Conservation (phyloP, 2,888 invertebrate species). For the Dryocosmus kuriphilus region DNA sequence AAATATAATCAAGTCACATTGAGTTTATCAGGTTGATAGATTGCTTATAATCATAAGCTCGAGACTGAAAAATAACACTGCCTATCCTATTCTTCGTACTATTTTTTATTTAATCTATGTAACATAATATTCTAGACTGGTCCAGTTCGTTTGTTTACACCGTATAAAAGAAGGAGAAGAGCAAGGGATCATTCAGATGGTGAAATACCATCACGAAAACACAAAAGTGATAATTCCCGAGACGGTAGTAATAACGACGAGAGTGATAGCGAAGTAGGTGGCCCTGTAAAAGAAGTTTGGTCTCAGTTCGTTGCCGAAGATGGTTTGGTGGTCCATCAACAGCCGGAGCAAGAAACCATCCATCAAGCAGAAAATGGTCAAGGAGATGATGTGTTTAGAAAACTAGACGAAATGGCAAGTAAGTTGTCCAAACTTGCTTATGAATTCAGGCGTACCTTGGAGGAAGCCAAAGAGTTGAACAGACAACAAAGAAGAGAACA, state of each 20-base stretch:
- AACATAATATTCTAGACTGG: slow-evolving; percentile 82
- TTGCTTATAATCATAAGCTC: slow-evolving; percentile 35
- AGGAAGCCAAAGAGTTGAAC: slow-evolving; percentile 85
- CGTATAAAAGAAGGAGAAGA: slow-evolving; percentile 92
- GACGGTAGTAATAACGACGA: slow-evolving; percentile 75
- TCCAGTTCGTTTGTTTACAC: slow-evolving; percentile 93
- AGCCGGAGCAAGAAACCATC: slow-evolving; percentile 69
- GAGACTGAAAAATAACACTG: neutral
- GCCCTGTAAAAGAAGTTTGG: slow-evolving; percentile 72
- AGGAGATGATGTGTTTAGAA: slow-evolving; percentile 74
- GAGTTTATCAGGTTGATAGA: no score
- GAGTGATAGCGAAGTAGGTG: slow-evolving; percentile 71
- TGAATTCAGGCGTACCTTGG: slow-evolving; percentile 86
- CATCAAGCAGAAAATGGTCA: slow-evolving; percentile 70
- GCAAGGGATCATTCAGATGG: slow-evolving; percentile 74
- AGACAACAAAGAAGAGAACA: slow-evolving; percentile 80
- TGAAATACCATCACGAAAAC: slow-evolving; percentile 67
- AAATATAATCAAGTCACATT: no score
- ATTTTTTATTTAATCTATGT: neutral
- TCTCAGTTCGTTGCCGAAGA: slow-evolving; percentile 73
- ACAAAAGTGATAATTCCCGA: slow-evolving; percentile 73
- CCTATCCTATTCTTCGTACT: neutral
- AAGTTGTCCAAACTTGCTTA: slow-evolving; percentile 84
- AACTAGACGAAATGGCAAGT: slow-evolving; percentile 85
- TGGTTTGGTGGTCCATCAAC: slow-evolving; percentile 72